phyloP scores from a whole-genome alignment of 2,113 vertebrate genomes.

The Camelus dromedarius region DNA sequence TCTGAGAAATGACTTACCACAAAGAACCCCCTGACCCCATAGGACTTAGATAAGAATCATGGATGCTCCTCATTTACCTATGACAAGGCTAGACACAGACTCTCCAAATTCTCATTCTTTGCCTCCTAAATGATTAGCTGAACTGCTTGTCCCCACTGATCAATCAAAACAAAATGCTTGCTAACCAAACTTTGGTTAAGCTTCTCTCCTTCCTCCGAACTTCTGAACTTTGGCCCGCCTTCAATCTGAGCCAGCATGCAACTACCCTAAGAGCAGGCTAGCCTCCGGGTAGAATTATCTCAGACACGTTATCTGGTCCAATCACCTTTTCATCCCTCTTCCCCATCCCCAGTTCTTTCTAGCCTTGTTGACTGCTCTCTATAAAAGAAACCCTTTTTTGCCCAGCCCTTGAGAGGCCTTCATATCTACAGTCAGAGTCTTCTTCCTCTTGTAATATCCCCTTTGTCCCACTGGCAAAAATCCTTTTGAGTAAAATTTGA shows the following conservation, averaged over 20 bases:
- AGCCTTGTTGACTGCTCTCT: background rate
- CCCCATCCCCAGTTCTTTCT: background rate
- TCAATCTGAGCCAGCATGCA: background rate
- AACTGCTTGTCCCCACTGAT: background rate
- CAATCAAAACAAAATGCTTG: background rate
- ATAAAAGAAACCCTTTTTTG: background rate
- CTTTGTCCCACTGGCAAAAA: background rate
- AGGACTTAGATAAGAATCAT: background rate
- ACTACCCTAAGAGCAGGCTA: background rate
- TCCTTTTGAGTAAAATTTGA: background rate
- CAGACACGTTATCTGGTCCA: background rate
- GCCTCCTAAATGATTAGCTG: background rate
- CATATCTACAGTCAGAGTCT: background rate
- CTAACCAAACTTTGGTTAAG: background rate
- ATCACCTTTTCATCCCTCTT: background rate
- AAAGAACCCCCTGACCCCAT: background rate
- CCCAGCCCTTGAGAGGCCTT: background rate
- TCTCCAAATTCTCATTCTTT: background rate
- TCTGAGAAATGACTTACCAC: background rate
- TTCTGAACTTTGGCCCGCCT: background rate
- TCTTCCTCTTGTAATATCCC: background rate
- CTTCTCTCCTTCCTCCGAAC: background rate
- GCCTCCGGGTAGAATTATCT: background rate
- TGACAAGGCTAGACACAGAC: background rate
- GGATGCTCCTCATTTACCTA: background rate